These are phyloP conservation scores for Gnatocerus cornutus DNA, from an alignment of 2,888 invertebrate genomes.

Conservation along the genomic window DNA sequence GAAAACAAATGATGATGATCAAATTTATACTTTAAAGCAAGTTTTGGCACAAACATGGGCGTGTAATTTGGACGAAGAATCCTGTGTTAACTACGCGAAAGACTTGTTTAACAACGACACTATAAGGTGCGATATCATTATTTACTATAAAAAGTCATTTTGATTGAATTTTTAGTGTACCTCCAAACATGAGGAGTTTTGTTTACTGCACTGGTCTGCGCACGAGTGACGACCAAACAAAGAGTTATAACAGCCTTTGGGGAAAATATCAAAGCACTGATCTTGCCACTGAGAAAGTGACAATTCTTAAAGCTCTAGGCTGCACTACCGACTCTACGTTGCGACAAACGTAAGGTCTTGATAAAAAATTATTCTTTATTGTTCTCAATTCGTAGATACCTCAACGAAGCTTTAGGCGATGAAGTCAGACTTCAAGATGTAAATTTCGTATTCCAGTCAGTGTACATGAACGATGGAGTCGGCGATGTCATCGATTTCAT, in stretches of 20 bases:
- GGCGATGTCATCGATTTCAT: conserved; percentile 71
- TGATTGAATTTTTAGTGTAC: conserved; percentile 13
- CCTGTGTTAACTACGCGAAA: conserved; percentile 6
- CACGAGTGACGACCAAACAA: conserved; percentile 71
- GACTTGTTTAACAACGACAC: neutral
- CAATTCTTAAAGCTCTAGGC: conserved; percentile 77
- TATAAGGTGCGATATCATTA: neutral
- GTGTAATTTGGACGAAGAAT: neutral
- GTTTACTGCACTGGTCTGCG: conserved; percentile 69
- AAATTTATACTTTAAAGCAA: conserved; percentile 8
- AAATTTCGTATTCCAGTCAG: conserved; percentile 35
- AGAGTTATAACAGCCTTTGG: conserved; percentile 77
- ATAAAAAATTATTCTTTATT: neutral
- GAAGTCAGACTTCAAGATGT: conserved; percentile 54
- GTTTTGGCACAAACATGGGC: conserved; percentile 14
- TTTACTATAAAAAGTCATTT: neutral
- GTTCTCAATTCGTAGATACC: neutral
- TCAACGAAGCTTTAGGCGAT: neutral
- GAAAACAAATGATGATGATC: neutral
- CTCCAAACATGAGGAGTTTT: conserved; percentile 63
- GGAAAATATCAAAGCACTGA: conserved; percentile 73
- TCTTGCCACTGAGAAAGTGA: conserved; percentile 76
- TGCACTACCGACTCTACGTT: conserved; percentile 76
- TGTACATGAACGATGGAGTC: conserved; percentile 68
- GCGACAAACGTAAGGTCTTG: conserved; percentile 68